Conservation (phyloP, 2,888 invertebrate genomes). For the Gisinianus flammeolus region DNA sequence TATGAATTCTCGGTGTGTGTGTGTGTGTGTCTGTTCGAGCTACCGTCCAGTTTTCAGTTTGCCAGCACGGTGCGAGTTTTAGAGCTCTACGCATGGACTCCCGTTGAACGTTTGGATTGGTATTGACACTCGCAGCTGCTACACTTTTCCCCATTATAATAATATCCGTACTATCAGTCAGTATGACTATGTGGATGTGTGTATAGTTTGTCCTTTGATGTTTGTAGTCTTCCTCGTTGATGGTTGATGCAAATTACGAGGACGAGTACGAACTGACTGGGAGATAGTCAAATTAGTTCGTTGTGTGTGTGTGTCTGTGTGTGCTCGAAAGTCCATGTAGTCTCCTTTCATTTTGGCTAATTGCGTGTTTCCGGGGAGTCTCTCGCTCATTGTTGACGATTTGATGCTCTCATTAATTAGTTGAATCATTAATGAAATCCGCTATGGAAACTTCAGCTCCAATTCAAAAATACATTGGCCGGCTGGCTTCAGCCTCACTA, state of each 20-base stretch:
- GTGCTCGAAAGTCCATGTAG: neutral
- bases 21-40: neutral
- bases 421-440: conserved; percentile 37
- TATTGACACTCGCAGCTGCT: neutral
- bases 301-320: neutral
- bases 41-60: no score
- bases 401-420: conserved; percentile 38
- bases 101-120: neutral
- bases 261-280: neutral
- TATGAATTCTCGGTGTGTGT: neutral
- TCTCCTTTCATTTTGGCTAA: conserved; percentile 29
- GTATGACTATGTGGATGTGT: no score
- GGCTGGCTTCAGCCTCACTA: no score
- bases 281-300: neutral
- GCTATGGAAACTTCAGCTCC: conserved; percentile 18
- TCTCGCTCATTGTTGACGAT: conserved; percentile 27
- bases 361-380: conserved; percentile 18
- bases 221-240: neutral
- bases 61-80: neutral
- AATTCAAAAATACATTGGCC: no score
- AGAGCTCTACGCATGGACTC: neutral
- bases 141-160: neutral
- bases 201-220: neutral
- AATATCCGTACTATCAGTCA: neutral
- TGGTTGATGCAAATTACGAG: neutral